A percentile compares a stretch with the other conserved stretches of the same genome.
phyloP scores from a whole-genome alignment of 92 coral and sea anemone genomes.

The Anthopleura xanthogrammica region DNA sequence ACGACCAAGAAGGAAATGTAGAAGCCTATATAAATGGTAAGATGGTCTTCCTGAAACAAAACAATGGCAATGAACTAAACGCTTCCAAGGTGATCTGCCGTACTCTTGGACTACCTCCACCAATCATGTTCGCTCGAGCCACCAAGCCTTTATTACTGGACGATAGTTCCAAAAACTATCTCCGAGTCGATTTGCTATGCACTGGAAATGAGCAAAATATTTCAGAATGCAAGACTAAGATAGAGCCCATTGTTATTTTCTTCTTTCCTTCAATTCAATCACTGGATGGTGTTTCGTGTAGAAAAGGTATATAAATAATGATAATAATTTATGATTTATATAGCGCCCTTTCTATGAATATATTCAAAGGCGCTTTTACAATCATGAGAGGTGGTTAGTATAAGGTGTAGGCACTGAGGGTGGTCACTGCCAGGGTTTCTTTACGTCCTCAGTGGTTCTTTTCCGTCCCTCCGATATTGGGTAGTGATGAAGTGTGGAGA shows the following conservation, averaged over 20 bases:
- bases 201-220: not conserved
- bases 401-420: no score
- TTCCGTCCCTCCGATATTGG: no score
- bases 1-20: not conserved
- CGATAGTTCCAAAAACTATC: not conserved
- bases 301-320: not conserved
- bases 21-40: not conserved
- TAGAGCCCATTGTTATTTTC: no score
- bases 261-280: not conserved
- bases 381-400: no score
- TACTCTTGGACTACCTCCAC: not conserved
- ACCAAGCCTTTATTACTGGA: not conserved
- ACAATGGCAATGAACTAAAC: not conserved
- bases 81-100: not conserved
- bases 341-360: no score
- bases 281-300: not conserved
- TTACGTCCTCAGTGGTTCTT: no score
- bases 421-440: no score
- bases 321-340: no score
- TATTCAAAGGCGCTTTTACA: no score
- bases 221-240: not conserved
- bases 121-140: not conserved
- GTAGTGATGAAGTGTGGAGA: no score
- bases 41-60: not conserved
- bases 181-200: not conserved